phyloP scores from a whole-genome alignment of 2,888 invertebrate species.

The Xanthia icteritia region DNA sequence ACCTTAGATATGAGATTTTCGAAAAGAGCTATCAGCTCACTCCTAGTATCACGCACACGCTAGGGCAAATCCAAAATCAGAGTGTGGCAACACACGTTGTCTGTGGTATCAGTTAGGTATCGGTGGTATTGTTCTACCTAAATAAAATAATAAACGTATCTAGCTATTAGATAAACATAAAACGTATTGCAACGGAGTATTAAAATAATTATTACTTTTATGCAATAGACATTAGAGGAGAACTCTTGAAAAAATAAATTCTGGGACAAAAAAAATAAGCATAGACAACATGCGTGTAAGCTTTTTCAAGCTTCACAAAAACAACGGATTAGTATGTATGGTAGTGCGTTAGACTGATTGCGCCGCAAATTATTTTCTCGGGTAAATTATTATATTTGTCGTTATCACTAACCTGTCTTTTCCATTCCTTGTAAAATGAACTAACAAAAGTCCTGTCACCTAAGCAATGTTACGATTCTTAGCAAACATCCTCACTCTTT shows the following conservation, averaged over 20 bases:
- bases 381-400: conserved; percentile 79
- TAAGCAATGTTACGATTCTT: conserved; percentile 44
- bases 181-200: not conserved
- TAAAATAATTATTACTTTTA: not conserved
- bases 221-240: not conserved
- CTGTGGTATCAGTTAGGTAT: not conserved
- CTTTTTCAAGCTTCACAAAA: conserved; percentile 90
- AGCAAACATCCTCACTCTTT: conserved; percentile 58
- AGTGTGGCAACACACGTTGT: not conserved
- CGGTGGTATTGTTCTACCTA: conserved; percentile 6
- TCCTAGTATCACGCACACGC: not conserved
- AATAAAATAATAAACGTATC: conserved; percentile 7
- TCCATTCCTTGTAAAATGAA: conserved; percentile 24
- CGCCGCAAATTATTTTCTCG: conserved; percentile 90
- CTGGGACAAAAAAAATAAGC: conserved; percentile 49
- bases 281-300: conserved; percentile 83
- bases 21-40: not conserved
- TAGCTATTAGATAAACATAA: not conserved
- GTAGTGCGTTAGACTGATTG: conserved; percentile 91
- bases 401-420: conserved; percentile 15
- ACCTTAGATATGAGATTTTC: not conserved
- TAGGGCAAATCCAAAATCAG: not conserved
- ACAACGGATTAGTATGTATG: conserved; percentile 91
- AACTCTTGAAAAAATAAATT: not conserved
- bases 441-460: conserved; percentile 34